Evolutionary conservation across 1,140 invertebrate species (phyloP), one percentile per base, ranked within the genome.

Genomic region (Brachionus rubens): DNA sequence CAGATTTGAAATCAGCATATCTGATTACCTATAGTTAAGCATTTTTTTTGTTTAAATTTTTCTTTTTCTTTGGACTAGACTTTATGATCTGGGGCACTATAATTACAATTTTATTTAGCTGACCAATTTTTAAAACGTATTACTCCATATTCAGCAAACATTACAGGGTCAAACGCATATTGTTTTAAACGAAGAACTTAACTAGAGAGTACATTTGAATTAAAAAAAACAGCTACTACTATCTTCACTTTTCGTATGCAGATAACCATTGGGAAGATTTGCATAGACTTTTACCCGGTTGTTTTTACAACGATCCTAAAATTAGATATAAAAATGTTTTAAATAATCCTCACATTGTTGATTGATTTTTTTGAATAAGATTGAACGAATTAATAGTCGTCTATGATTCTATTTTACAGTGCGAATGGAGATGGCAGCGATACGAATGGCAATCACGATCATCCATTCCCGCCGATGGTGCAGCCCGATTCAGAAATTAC

Each of bases 361-460:
- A 50, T 50, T 50, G 47, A 16, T 50, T 21, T 16, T 50, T 50
- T n/a, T 12, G 47, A 50, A 19, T 50, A 9, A 50, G 5, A 50
- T 50, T 50, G 19, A 50, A 50, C 19, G 47, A 50, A 50, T 50
- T 50, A 50, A 50, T n/a, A 50, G 24, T 50, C 10, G 47, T 50
- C 9, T 50, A n/a, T 24, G 47, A 50, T 50, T 50, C 12, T 50
- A 50, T 50, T 24, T 50, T 50, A 50, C 12, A 19, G 19, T 50
- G 47, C 9, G 16, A 50, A 50, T n/a, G 16, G 47, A 50, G 12
- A 50, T 36, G 33, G 33, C 33, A 36, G 3, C 3, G 33, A 36
- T 36, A 36, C 9, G 33, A 36, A 36, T 36, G 4, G 33, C 33
- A 36, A 9, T 36, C 33, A 36, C 3, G 33, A 9, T 36, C 33